phyloP scores from a whole-genome alignment of 2,888 invertebrate genomes.

The Protonemura montana region DNA sequence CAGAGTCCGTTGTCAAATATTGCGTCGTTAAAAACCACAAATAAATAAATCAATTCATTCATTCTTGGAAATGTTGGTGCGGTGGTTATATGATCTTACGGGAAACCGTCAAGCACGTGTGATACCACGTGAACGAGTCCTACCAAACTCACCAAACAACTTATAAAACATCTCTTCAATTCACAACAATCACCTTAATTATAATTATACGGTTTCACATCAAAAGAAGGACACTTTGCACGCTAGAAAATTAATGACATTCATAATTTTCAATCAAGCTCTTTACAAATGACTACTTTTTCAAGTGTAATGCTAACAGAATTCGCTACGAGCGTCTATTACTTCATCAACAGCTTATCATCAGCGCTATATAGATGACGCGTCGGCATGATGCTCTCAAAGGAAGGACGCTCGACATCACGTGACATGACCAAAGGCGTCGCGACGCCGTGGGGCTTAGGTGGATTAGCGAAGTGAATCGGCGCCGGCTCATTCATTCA shows the following conservation, averaged over 20 bases:
- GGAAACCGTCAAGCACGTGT: too few relatives aligned
- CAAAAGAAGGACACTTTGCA: background rate
- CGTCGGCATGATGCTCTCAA: background rate
- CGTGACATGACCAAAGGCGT: background rate
- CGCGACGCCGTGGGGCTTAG: background rate
- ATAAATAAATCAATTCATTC: too few relatives aligned
- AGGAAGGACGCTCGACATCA: background rate
- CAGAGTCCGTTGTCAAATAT: too few relatives aligned
- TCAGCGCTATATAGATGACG: background rate
- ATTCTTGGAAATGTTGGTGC: too few relatives aligned
- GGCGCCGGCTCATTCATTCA: background rate
- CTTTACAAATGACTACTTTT: background rate
- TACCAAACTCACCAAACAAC: background rate
- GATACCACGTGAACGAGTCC: too few relatives aligned
- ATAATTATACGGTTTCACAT: background rate
- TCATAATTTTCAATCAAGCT: slow-evolving; percentile 12
- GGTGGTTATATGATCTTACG: too few relatives aligned
- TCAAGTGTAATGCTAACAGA: slow-evolving; percentile 5
- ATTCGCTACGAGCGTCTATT: background rate
- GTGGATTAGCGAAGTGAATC: background rate
- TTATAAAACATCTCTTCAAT: background rate
- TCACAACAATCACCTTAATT: background rate
- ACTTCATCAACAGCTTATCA: background rate
- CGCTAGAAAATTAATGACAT: background rate
- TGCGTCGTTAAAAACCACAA: too few relatives aligned